Conservation (phyloP, 2,113 vertebrate species). For the Gymnobelideus leadbeateri region DNA sequence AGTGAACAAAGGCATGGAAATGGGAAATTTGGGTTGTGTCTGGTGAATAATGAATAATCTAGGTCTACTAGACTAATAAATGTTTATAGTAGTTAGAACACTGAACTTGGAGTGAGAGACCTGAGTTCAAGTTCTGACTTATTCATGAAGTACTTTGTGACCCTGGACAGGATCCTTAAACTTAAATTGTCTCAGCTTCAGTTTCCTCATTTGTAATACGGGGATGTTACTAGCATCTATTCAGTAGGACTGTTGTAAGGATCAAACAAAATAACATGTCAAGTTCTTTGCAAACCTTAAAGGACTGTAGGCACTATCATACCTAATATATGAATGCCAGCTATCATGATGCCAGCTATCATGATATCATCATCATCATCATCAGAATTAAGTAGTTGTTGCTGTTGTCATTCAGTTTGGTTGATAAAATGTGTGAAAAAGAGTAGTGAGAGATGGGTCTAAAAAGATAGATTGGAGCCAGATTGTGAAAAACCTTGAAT, state of each 20-base stretch:
- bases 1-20: neutral
- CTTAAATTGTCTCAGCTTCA: neutral
- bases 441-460: neutral
- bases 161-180: neutral
- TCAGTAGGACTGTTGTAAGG: neutral
- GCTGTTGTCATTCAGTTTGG: too few relatives aligned
- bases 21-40: neutral
- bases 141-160: neutral
- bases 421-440: neutral
- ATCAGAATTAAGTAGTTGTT: too few relatives aligned
- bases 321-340: neutral
- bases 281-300: neutral
- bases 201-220: neutral
- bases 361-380: too few relatives aligned
- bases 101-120: neutral
- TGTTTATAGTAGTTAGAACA: neutral
- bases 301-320: neutral
- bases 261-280: neutral
- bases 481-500: conserved; percentile 40
- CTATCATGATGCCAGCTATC: neutral
- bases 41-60: neutral
- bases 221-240: neutral
- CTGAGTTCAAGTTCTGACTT: neutral
- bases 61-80: neutral
- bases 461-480: conserved; percentile 5